Conservation (phyloP, 2,888 invertebrate species). For the Leptothorax acervorum region DNA sequence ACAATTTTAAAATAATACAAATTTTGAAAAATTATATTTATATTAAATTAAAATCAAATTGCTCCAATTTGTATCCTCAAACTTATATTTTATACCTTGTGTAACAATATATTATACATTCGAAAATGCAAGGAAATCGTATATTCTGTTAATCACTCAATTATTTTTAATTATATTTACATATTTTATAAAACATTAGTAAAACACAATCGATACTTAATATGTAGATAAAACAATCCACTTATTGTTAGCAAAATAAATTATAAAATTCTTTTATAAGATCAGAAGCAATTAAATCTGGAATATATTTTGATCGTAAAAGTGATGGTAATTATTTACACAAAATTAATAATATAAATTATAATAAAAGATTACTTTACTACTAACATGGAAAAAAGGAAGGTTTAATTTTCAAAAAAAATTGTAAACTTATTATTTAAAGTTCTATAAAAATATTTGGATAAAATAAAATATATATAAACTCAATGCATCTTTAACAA, state of each 20-base stretch:
- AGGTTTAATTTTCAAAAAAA: neutral
- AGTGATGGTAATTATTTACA: neutral
- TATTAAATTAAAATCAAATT: neutral
- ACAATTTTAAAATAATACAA: neutral
- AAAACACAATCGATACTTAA: neutral
- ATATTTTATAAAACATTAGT: neutral
- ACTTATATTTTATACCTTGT: neutral
- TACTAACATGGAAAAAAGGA: neutral
- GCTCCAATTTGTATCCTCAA: neutral
- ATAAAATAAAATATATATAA: neutral
- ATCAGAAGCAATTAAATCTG: neutral
- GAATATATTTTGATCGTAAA: neutral
- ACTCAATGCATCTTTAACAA: neutral
- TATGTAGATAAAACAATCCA: neutral
- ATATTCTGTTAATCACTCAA: neutral
- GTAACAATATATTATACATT: neutral
- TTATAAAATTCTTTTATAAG: neutral
- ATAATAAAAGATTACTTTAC: neutral
- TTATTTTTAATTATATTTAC: neutral
- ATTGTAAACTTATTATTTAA: neutral
- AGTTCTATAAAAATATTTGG: neutral
- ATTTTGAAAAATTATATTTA: constrained; percentile 1
- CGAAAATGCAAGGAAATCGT: neutral
- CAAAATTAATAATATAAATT: neutral
- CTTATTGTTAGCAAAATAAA: neutral